These are phyloP conservation scores for Apomyelois bistriatella DNA, from an alignment of 2,888 invertebrate species.

Conservation along the genomic window DNA sequence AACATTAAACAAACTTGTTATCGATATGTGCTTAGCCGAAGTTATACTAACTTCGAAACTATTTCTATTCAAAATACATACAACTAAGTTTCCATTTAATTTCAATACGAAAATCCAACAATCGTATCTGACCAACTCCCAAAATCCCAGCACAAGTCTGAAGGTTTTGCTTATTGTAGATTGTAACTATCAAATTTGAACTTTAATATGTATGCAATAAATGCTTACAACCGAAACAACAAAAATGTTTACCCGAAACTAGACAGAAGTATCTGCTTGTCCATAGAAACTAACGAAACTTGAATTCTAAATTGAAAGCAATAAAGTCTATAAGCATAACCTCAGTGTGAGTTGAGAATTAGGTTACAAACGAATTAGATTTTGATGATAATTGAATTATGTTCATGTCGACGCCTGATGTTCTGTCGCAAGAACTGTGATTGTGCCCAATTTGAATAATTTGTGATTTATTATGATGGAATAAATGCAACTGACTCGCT, in stretches of 20 bases:
- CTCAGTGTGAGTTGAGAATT: constrained; percentile 18
- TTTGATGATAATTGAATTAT: constrained; percentile 34
- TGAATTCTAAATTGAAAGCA: not conserved
- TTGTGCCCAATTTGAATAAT: constrained; percentile 8
- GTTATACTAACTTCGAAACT: too few species aligned
- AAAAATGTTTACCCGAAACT: too few species aligned
- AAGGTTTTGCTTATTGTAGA: not conserved
- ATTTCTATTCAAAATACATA: too few species aligned
- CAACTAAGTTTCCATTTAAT: not conserved
- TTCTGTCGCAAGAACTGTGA: not conserved
- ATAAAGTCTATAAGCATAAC: not conserved
- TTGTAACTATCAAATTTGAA: not conserved
- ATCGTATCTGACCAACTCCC: not conserved
- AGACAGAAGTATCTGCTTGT: not conserved
- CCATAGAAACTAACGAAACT: not conserved
- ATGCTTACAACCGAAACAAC: too few species aligned
- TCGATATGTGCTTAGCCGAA: too few species aligned
- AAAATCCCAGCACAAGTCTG: not conserved
- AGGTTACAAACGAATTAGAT: constrained; percentile 31
- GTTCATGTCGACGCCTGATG: constrained; percentile 8
- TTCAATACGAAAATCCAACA: not conserved
- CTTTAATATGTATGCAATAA: not conserved
- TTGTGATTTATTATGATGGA: constrained; percentile 2
- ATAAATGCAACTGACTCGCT: not conserved
- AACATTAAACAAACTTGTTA: too few species aligned